Evolutionary conservation across 2,888 invertebrate species (phyloP).

Genomic region (Erebia aethiops): DNA sequence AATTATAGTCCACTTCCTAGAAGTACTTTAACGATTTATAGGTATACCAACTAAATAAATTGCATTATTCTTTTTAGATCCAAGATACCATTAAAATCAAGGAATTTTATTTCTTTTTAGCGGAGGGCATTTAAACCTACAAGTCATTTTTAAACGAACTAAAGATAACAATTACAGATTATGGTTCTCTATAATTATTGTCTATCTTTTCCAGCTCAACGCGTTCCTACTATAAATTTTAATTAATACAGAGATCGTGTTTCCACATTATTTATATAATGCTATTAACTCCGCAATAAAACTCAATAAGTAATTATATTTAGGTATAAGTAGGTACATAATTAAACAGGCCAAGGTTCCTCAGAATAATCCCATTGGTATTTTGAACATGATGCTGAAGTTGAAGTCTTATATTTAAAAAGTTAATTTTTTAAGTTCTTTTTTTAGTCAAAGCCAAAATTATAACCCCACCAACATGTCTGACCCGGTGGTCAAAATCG

Average conservation of each 20-base stretch:
- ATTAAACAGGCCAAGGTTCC: too few species aligned
- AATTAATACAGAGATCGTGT: background rate
- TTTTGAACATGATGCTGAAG: too few species aligned
- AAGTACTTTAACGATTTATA: background rate
- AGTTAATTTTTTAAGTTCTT: too few species aligned
- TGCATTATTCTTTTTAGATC: background rate
- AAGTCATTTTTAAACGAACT: background rate
- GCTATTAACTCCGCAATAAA: background rate
- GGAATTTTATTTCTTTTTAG: background rate
- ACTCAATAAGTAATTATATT: too few species aligned
- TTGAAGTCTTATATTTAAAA: too few species aligned
- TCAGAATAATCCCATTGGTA: too few species aligned
- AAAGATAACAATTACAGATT: background rate
- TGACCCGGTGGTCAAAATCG: too few species aligned
- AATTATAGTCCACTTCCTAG: background rate
- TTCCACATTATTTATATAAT: background rate
- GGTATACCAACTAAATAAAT: background rate
- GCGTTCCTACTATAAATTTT: background rate
- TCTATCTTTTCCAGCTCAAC: background rate
- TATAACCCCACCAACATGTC: too few species aligned
- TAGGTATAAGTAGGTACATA: too few species aligned
- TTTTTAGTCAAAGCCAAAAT: too few species aligned
- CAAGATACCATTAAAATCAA: background rate
- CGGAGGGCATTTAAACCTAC: background rate
- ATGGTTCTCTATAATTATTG: constrained; percentile 4